These are phyloP conservation scores for Kryptolebias marmoratus DNA, from an alignment of 2,113 vertebrate species.

Conservation along the genomic window DNA sequence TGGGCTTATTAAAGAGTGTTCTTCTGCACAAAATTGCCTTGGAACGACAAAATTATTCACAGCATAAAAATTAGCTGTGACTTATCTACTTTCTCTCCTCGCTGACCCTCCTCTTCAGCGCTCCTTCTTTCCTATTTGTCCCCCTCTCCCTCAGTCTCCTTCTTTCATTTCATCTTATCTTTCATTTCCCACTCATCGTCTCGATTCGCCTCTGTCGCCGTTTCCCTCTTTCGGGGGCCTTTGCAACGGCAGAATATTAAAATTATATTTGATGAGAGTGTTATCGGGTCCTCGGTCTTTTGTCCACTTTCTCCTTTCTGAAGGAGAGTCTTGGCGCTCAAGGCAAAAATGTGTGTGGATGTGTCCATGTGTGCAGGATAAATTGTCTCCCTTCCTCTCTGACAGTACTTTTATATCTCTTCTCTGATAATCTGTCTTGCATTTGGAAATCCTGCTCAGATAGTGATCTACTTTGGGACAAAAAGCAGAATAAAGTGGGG, in stretches of 20 bases:
- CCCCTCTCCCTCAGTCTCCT: slow-evolving; percentile 31
- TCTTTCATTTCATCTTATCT: slow-evolving; percentile 74
- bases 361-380: slow-evolving; percentile 7
- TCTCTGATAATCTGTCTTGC: slow-evolving; percentile 48
- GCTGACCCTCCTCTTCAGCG: slow-evolving; percentile 10
- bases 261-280: slow-evolving; percentile 76
- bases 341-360: slow-evolving; percentile 28
- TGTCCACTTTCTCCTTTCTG: slow-evolving; percentile 68
- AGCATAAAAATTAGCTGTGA: slow-evolving; percentile 64
- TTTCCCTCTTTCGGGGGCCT: slow-evolving; percentile 53
- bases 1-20: slow-evolving; percentile 75
- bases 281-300: slow-evolving; percentile 67
- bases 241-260: slow-evolving; percentile 73
- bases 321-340: slow-evolving; percentile 63
- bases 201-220: slow-evolving; percentile 45
- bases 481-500: slow-evolving; percentile 2
- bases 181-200: slow-evolving; percentile 68
- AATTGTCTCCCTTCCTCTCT: slow-evolving; percentile 16
- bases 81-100: slow-evolving; percentile 63
- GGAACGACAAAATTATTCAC: slow-evolving; percentile 73
- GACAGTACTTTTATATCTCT: slow-evolving; percentile 41
- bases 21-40: slow-evolving; percentile 69
- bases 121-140: slow-evolving; percentile 38
- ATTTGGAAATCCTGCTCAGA: slow-evolving; percentile 65
- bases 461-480: slow-evolving; percentile 36